These are phyloP conservation scores for Drosophila longiperda DNA, from an alignment of 2,888 invertebrate species.

Conservation along the genomic window DNA sequence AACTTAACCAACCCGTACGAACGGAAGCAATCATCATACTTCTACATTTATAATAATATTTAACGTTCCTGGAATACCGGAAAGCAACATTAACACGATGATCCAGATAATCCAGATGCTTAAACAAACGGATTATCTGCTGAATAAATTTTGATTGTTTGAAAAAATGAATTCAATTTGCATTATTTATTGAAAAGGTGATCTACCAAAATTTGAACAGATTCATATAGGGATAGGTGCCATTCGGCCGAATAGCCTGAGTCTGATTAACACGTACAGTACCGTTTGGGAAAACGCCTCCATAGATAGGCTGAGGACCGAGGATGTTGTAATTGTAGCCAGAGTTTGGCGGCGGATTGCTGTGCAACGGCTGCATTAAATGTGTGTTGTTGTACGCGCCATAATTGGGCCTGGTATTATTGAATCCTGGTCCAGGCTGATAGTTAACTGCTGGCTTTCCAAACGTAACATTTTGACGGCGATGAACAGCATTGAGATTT, in stretches of 20 bases:
- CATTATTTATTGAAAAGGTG: constrained; percentile 18
- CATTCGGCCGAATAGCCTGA: constrained; percentile 16
- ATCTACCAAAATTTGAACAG: constrained; percentile 49
- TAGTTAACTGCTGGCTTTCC: constrained; percentile 35
- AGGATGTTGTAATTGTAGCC: constrained; percentile 11
- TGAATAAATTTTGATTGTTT: constrained; percentile 66
- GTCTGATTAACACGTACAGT: constrained; percentile 22
- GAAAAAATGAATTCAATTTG: constrained; percentile 51
- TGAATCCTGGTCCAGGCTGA: constrained; percentile 8
- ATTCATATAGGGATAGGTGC: constrained; percentile 13
- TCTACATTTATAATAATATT: constrained; percentile 41
- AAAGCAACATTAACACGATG: constrained; percentile 62
- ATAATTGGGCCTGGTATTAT: constrained; percentile 9
- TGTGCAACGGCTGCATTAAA: background rate
- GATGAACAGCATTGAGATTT: background rate
- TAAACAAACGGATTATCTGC: constrained; percentile 30
- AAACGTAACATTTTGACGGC: constrained; percentile 43
- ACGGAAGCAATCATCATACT: constrained; percentile 66
- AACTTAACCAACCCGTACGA: constrained; percentile 43
- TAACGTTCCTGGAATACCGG: constrained; percentile 75
- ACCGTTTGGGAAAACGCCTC: constrained; percentile 9
- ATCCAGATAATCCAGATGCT: constrained; percentile 52
- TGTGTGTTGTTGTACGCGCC: constrained; percentile 4
- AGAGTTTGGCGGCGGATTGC: constrained; percentile 10
- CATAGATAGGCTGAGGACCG: constrained; percentile 5